Percentiles rank a stretch among this genome's conserved stretches.
Conservation (phyloP, 2,888 invertebrate genomes). For the Meteorus colon region DNA sequence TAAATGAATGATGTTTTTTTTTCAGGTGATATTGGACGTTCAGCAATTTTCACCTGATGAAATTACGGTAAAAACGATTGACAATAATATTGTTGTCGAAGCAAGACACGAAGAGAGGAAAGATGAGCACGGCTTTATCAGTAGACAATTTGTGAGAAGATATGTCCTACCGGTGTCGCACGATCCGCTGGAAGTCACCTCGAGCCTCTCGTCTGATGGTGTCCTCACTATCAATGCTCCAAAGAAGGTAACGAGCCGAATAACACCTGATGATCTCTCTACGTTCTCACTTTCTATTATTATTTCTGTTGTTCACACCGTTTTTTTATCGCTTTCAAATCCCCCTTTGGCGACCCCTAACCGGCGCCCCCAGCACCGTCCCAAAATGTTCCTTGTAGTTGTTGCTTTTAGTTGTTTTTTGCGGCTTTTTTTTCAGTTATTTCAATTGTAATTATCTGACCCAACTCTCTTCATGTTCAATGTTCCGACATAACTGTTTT, state of each 20-base stretch:
- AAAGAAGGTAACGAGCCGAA: slow-evolving; percentile 62
- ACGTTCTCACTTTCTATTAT: slow-evolving; percentile 6
- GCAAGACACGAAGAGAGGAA: slow-evolving; percentile 75
- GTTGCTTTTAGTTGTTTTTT: background rate
- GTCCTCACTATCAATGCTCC: slow-evolving; percentile 74
- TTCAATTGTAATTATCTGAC: background rate
- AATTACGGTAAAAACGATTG: slow-evolving; percentile 73
- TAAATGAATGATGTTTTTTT: background rate
- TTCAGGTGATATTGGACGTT: slow-evolving; percentile 71
- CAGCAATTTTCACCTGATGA: slow-evolving; percentile 75
- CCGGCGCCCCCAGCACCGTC: slow-evolving; percentile 40
- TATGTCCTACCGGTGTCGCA: slow-evolving; percentile 74
- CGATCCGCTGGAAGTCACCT: slow-evolving; percentile 71
- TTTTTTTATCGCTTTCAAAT: background rate
- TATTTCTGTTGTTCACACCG: background rate
- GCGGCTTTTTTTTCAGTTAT: slow-evolving; percentile 41
- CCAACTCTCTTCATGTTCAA: background rate
- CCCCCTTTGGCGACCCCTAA: background rate
- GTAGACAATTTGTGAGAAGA: slow-evolving; percentile 74
- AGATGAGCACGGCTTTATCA: slow-evolving; percentile 75
- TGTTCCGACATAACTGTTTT: slow-evolving; percentile 16
- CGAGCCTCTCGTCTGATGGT: slow-evolving; percentile 74
- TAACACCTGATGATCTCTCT: background rate
- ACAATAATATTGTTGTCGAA: slow-evolving; percentile 73
- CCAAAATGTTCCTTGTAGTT: slow-evolving; percentile 46